Conservation (phyloP, 2,888 invertebrate genomes). For the Cacoxenus indagator region DNA sequence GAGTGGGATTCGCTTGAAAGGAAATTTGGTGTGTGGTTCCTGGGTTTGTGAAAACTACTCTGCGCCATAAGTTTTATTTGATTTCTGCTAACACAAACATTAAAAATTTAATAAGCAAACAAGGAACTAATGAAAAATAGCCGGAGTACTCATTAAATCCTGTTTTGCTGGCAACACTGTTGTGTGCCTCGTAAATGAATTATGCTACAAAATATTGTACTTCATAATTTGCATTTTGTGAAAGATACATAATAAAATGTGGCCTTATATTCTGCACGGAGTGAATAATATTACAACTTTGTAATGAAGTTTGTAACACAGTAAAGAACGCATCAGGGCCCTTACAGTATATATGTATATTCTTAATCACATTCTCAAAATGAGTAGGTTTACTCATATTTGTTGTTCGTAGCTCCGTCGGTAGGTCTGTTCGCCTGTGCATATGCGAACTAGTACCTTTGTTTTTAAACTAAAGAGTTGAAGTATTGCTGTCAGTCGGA, state of each 20-base stretch:
- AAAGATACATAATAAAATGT: neutral
- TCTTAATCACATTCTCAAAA: too few species aligned
- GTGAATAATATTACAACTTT: too few species aligned
- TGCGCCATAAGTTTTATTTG: neutral
- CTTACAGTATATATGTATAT: too few species aligned
- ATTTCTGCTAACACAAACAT: neutral
- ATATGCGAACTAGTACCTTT: too few species aligned
- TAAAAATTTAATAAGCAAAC: neutral
- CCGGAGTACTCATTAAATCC: neutral
- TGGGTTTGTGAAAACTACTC: neutral
- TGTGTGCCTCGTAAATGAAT: conserved; percentile 3
- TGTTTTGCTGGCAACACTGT: conserved; percentile 30
- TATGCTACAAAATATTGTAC: conserved; percentile 4
- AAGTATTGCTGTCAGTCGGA: too few species aligned
- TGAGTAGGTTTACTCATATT: too few species aligned
- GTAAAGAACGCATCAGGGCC: neutral
- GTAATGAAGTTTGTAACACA: too few species aligned
- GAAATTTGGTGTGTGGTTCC: neutral
- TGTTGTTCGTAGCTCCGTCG: too few species aligned
- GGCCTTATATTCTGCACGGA: neutral
- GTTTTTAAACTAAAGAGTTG: too few species aligned
- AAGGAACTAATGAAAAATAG: neutral
- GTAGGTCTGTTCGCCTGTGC: too few species aligned
- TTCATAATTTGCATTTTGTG: conserved; percentile 18
- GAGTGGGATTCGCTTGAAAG: neutral